Evolutionary conservation across 2,888 invertebrate genomes (phyloP).

Genomic region (Drosophila multiciliata): DNA sequence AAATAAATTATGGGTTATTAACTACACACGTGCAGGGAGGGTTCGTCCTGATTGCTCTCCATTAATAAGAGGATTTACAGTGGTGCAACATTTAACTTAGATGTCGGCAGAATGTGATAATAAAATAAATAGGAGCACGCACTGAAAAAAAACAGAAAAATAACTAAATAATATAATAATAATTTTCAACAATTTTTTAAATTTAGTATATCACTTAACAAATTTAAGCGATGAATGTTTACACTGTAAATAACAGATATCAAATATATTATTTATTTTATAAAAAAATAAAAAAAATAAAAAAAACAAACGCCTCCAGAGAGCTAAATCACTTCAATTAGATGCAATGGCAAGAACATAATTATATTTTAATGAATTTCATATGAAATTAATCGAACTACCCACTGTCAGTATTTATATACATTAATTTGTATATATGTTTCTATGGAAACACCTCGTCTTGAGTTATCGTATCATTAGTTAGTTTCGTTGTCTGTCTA

Average conservation of each 20-base stretch:
- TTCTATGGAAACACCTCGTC: constrained; percentile 7
- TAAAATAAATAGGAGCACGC: background rate
- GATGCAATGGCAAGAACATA: background rate
- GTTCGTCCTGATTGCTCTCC: constrained; percentile 9
- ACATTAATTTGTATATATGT: background rate
- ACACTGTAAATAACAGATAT: background rate
- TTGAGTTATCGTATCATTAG: constrained; percentile 21
- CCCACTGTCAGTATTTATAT: constrained; percentile 27
- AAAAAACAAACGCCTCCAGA: background rate
- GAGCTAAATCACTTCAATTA: background rate
- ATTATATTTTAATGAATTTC: constrained; percentile 5
- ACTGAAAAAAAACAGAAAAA: too few species aligned
- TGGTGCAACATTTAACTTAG: constrained; percentile 12
- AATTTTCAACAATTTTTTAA: background rate
- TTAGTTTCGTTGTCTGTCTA: background rate
- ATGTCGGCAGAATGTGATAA: background rate
- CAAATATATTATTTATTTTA: background rate
- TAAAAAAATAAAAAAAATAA: background rate
- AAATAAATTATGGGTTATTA: constrained; percentile 59
- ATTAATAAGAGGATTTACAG: constrained; percentile 37
- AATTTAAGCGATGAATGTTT: background rate
- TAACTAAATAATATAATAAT: too few species aligned
- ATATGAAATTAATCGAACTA: background rate
- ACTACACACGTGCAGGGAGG: constrained; percentile 27
- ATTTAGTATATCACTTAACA: background rate